Percentiles rank a stretch among this genome's conserved stretches.
Conservation (phyloP, 1,140 invertebrate species). For the Zaprionus ghesquierei region DNA sequence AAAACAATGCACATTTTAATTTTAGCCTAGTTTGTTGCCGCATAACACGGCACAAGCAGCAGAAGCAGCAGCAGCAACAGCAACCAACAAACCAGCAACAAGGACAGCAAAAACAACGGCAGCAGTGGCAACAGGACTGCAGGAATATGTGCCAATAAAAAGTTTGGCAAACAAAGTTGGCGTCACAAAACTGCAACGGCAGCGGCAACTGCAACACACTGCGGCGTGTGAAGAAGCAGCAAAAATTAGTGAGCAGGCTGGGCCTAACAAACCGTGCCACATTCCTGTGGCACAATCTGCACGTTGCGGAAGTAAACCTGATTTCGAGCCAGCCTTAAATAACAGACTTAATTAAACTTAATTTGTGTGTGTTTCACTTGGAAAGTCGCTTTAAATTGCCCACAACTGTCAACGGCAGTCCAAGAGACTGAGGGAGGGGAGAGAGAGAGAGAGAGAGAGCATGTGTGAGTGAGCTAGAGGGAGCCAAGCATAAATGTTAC, state of each 20-base stretch:
- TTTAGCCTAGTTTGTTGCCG: slow-evolving; percentile 72
- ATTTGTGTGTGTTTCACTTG: slow-evolving; percentile 49
- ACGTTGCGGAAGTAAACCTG: slow-evolving; percentile 40
- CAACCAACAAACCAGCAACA: slow-evolving; percentile 13
- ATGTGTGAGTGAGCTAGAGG: neutral
- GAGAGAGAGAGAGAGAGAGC: neutral
- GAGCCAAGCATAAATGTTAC: slow-evolving; percentile 58
- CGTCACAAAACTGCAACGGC: slow-evolving; percentile 77
- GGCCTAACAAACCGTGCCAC: slow-evolving; percentile 18
- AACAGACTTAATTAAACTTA: slow-evolving; percentile 73
- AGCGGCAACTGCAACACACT: slow-evolving; percentile 39
- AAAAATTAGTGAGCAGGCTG: slow-evolving; percentile 54
- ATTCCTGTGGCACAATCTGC: slow-evolving; percentile 25
- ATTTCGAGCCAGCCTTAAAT: slow-evolving; percentile 42
- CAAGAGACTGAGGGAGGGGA: neutral
- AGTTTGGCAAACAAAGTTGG: slow-evolving; percentile 81
- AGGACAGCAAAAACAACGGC: neutral
- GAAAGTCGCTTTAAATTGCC: slow-evolving; percentile 28
- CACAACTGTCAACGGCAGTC: slow-evolving; percentile 52
- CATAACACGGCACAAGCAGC: slow-evolving; percentile 48
- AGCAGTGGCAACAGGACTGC: slow-evolving; percentile 34
- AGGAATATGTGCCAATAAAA: slow-evolving; percentile 80
- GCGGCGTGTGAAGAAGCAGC: slow-evolving; percentile 13
- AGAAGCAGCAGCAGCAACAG: slow-evolving; percentile 1
- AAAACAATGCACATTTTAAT: slow-evolving; percentile 75